Conservation (phyloP, 2,113 vertebrate species). For the Chaenogobius annularis region DNA sequence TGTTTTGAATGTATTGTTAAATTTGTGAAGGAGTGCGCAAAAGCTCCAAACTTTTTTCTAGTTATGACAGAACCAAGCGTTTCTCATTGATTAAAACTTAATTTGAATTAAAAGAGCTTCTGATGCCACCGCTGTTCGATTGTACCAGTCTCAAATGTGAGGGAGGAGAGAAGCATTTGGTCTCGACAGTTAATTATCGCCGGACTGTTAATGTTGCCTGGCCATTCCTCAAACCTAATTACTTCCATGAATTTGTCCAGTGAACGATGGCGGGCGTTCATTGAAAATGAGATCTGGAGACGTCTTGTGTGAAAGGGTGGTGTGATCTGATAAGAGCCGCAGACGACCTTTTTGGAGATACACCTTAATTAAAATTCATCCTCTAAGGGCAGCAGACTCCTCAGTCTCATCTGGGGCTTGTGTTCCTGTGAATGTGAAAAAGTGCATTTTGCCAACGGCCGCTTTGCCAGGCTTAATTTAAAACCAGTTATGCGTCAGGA, state of each 20-base stretch:
- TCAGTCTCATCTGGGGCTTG: conserved; percentile 31
- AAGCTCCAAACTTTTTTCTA: neutral
- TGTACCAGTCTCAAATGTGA: neutral
- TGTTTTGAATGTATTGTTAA: conserved; percentile 37
- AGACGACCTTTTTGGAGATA: conserved; percentile 47
- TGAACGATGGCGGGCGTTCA: conserved; percentile 36
- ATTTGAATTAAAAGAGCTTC: conserved; percentile 36
- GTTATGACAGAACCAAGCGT: conserved; percentile 42
- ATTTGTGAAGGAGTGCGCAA: conserved; percentile 6
- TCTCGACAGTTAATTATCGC: conserved; percentile 42
- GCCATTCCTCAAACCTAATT: conserved; percentile 44
- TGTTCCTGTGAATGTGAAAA: conserved; percentile 35
- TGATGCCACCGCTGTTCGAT: conserved; percentile 25
- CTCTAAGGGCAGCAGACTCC: conserved; percentile 35
- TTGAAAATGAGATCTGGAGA: conserved; percentile 55
- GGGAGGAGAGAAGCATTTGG: conserved; percentile 23
- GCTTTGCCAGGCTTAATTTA: conserved; percentile 4
- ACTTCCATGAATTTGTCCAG: conserved; percentile 39
- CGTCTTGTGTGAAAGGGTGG: conserved; percentile 34
- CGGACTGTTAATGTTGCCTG: conserved; percentile 25
- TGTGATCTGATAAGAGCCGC: conserved; percentile 59
- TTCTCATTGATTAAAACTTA: conserved; percentile 7
- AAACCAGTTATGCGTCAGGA: neutral
- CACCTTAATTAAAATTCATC: conserved; percentile 55
- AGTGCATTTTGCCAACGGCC: conserved; percentile 29